Evolutionary conservation across 2,888 invertebrate genomes (phyloP), one percentile per base, ranked within the genome.

Genomic region (Rhabditophanes sp.): DNA sequence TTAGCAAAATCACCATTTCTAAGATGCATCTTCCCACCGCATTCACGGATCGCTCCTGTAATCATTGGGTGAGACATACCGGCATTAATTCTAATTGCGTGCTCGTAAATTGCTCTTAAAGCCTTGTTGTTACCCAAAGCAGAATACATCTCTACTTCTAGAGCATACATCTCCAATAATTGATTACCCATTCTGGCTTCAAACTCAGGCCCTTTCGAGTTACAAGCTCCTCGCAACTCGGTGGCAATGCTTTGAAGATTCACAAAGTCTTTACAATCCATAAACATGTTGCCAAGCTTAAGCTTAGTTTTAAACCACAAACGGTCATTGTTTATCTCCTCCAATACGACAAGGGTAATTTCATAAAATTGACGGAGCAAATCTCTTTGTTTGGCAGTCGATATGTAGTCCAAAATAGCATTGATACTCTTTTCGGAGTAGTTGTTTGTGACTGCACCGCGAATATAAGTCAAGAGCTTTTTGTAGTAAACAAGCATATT

Each of bases 271-370:
- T 78, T 80, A 39, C 90, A 75, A 69, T 99, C 96, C 63, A 87
- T 93, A 68, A 96, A 96, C 16, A 96, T 72, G 69, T 96, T 96
- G 28, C 93, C 96, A 51, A 96, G 71, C 72, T 96, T 96, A 1
- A 90, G 93, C 66, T 96, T 96, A 0, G 96, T 99, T 70, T 99
- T 99, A 67, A 99, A 99, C 96, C 96, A 96, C 35, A 96, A 71
- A 43, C 96, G 75, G 69, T 99, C 96, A 68, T 96, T 99, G 68
- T 93, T 93, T 1, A 93, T 90, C 72, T 96, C 93, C 67, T 56
- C 22, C 39, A 46, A 26, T n/a, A 17, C 70, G 37, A 70, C 70
- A 19, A 72, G 50, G 2, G 72, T 72, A 20, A 71, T 96, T 69
- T 93, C 88, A 68, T 96, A 96, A 68, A 96, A 96, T 65, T 93